Conservation (phyloP, 2,888 invertebrate genomes). For the Kryphioiulus occultus region DNA sequence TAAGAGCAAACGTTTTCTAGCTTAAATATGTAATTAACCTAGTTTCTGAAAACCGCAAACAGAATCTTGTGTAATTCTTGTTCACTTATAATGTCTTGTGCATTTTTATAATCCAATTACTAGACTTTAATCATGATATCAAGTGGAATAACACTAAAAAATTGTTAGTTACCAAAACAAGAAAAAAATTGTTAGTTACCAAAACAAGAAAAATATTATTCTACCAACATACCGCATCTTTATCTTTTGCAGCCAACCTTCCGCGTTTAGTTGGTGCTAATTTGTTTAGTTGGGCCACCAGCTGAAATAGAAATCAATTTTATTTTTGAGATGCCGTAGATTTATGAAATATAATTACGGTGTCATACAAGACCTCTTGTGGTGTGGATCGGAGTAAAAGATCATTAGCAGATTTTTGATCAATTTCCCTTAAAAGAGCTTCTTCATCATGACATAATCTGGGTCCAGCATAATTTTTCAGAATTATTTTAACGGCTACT, state of each 20-base stretch:
- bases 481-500: constrained; percentile 23
- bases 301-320: neutral
- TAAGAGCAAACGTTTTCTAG: neutral
- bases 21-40: too few species aligned
- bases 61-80: too few species aligned
- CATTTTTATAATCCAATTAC: too few species aligned
- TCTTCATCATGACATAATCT: neutral
- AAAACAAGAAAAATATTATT: too few species aligned
- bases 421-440: neutral
- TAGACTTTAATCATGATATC: too few species aligned
- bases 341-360: neutral
- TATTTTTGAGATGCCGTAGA: neutral
- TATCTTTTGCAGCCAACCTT: neutral
- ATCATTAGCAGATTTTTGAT: constrained; percentile 48
- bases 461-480: neutral
- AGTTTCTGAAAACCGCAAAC: too few species aligned
- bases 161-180: too few species aligned
- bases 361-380: constrained; percentile 27
- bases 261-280: neutral
- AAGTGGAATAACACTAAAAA: too few species aligned
- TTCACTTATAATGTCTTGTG: too few species aligned
- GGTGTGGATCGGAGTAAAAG: constrained; percentile 45
- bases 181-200: too few species aligned
- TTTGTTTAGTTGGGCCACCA: neutral
- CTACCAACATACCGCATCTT: neutral